phyloP scores from a whole-genome alignment of 2,113 vertebrate genomes.

The Marmota flaviventris region DNA sequence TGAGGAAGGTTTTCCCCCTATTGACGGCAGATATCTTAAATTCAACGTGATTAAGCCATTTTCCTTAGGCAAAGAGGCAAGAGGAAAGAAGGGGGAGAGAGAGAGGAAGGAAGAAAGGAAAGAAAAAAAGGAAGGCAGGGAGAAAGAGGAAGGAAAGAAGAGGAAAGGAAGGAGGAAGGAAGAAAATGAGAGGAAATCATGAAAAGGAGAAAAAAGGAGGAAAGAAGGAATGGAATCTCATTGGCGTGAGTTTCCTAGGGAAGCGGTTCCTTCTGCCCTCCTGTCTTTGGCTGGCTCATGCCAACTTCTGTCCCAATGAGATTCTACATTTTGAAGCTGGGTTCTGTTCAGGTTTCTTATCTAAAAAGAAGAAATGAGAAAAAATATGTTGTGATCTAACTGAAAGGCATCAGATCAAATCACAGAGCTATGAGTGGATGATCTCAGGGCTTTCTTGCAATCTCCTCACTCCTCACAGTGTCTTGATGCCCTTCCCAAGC shows the following conservation, averaged over 20 bases:
- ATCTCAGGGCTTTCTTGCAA: background rate
- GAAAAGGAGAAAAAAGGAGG: no score
- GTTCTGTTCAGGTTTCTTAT: background rate
- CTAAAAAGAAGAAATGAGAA: background rate
- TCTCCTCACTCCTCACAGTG: background rate
- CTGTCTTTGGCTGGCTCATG: no score
- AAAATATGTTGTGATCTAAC: background rate
- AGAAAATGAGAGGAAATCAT: background rate
- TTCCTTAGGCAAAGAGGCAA: conserved; percentile 9
- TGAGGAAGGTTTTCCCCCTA: conserved; percentile 74
- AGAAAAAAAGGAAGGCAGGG: no score
- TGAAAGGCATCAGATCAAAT: background rate
- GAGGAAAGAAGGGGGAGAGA: background rate
- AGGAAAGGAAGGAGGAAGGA: background rate
- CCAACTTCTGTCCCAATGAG: background rate
- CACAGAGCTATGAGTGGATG: background rate
- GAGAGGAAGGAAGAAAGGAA: background rate
- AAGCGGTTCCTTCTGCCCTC: background rate
- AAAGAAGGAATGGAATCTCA: no score
- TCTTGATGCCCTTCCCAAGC: background rate
- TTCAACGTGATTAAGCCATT: background rate
- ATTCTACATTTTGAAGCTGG: background rate
- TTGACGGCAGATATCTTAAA: conserved; percentile 39
- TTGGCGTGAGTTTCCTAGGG: background rate
- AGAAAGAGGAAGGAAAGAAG: background rate